Evolutionary conservation across 2,113 vertebrate genomes (phyloP).

Genomic region (Caranx ignobilis): DNA sequence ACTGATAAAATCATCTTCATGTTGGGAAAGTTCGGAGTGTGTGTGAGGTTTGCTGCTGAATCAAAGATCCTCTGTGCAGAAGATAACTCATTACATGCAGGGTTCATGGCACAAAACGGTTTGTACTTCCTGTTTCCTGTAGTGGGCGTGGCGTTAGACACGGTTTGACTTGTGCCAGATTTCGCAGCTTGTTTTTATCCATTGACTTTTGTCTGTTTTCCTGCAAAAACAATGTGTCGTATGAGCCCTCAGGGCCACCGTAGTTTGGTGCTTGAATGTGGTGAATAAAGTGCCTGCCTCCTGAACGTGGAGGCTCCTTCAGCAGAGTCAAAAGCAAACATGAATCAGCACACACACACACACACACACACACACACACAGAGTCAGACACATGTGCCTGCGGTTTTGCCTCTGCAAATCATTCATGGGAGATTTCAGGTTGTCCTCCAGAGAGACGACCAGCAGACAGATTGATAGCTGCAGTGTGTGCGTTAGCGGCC

Average conservation of each 20-base stretch:
- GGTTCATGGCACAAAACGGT: neutral
- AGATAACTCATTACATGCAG: neutral
- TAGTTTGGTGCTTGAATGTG: no score
- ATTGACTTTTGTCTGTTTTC: no score
- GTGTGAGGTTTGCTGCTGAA: no score
- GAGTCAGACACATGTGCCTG: constrained; percentile 43
- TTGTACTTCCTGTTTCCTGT: no score
- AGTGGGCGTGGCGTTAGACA: no score
- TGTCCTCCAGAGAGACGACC: constrained; percentile 16
- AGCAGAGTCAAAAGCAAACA: constrained; percentile 57
- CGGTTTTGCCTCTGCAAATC: constrained; percentile 48
- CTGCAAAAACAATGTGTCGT: no score
- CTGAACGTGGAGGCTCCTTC: constrained; percentile 32
- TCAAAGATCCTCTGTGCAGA: no score
- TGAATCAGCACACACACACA: constrained; percentile 61
- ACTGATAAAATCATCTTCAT: neutral
- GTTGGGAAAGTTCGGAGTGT: neutral
- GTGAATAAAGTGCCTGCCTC: constrained; percentile 27
- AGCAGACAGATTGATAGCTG: constrained; percentile 43
- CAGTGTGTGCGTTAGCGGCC: constrained; percentile 13
- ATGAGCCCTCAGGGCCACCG: no score
- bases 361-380: constrained; percentile 41
- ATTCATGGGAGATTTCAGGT: constrained; percentile 51
- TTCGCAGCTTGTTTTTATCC: no score
- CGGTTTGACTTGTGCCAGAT: no score